Percentiles rank a stretch among this genome's conserved stretches.
These are phyloP conservation scores for Notolabrus celidotus DNA, from an alignment of 2,797 vertebrate genomes.

Conservation along the genomic window DNA sequence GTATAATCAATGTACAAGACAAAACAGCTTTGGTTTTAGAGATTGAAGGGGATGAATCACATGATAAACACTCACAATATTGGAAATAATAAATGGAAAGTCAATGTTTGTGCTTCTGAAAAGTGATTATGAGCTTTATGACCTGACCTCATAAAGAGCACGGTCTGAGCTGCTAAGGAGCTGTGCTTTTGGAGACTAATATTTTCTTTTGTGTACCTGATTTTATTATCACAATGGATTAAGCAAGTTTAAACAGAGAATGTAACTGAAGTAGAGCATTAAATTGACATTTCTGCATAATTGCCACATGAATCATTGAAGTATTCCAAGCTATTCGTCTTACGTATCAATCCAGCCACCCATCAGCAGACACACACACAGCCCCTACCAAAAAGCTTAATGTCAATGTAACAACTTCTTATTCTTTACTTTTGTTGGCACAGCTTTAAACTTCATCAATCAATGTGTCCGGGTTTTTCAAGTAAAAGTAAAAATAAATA, in stretches of 20 bases:
- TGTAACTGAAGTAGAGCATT: background rate
- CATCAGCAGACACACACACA: conserved; percentile 9
- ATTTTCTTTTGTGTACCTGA: conserved; percentile 22
- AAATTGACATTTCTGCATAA: background rate
- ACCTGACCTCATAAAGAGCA: conserved; percentile 33
- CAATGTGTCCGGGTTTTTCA: conserved; percentile 68
- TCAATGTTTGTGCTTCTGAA: conserved; percentile 15
- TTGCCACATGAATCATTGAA: conserved; percentile 6
- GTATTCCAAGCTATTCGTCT: conserved; percentile 4
- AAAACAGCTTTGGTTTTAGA: conserved; percentile 47
- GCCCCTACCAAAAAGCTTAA: conserved; percentile 20
- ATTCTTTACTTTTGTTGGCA: conserved; percentile 28
- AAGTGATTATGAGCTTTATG: conserved; percentile 37
- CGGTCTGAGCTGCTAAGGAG: background rate
- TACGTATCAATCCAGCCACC: conserved; percentile 9
- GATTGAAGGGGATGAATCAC: conserved; percentile 35
- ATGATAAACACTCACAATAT: conserved; percentile 28
- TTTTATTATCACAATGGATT: background rate
- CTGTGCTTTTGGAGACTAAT: conserved; percentile 13
- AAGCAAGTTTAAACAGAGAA: conserved; percentile 35
- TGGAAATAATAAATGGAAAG: conserved; percentile 25
- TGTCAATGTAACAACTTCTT: conserved; percentile 34
- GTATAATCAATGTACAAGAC: conserved; percentile 43
- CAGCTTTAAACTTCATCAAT: conserved; percentile 60
- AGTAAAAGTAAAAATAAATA: conserved; percentile 69